phyloP scores from a whole-genome alignment of 2,113 vertebrate species.

The Lepus timidus region DNA sequence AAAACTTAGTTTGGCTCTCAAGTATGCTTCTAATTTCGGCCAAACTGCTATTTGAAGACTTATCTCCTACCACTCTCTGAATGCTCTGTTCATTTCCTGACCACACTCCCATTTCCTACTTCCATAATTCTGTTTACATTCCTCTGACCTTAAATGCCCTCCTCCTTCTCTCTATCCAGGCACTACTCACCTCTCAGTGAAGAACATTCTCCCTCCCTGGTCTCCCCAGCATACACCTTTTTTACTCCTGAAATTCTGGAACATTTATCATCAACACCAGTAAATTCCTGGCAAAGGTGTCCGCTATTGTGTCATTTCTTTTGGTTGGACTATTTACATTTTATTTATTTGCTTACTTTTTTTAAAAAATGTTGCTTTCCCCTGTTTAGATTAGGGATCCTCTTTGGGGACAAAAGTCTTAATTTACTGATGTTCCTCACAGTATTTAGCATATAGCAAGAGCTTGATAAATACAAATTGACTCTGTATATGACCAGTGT shows the following conservation, averaged over 20 bases:
- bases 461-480: neutral
- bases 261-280: neutral
- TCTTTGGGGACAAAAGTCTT: neutral
- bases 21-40: conserved; percentile 62
- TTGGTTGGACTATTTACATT: neutral
- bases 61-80: conserved; percentile 58
- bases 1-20: conserved; percentile 49
- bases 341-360: neutral
- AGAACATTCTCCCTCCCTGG: neutral
- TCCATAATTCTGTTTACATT: conserved; percentile 46
- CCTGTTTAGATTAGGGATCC: conserved; percentile 29
- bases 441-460: neutral
- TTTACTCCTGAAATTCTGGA: neutral
- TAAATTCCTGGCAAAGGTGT: neutral
- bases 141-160: conserved; percentile 57
- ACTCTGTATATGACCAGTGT: neutral
- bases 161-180: neutral
- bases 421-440: conserved; percentile 3
- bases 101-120: neutral
- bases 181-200: neutral
- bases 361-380: neutral
- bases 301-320: neutral
- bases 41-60: conserved; percentile 61
- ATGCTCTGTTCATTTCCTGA: conserved; percentile 58
- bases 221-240: neutral